These are phyloP conservation scores for Montipora sp. DNA, from an alignment of 64 coral and sea anemone genomes.

Conservation along the genomic window DNA sequence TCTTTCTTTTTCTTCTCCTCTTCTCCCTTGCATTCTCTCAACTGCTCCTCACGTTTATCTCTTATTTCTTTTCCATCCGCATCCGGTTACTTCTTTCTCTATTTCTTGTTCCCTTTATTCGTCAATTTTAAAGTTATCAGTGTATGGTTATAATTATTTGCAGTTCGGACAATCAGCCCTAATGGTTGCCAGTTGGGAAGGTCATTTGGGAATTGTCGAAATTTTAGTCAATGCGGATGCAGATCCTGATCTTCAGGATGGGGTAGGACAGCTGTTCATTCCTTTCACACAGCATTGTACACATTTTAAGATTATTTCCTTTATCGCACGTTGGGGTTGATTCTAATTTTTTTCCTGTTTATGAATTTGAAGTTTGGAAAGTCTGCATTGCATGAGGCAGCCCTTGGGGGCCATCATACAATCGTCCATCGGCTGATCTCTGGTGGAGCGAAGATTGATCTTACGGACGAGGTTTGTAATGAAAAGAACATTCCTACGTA, in stretches of 20 bases:
- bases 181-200: conserved; percentile 85
- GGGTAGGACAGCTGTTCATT: conserved; percentile 18
- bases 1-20: not conserved
- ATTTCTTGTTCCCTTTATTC: not conserved
- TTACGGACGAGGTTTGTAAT: conserved; percentile 72
- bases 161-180: conserved; percentile 91
- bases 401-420: conserved; percentile 78
- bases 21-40: not conserved
- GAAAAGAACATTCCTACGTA: not conserved
- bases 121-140: too few relatives aligned
- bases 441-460: conserved; percentile 77
- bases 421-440: conserved; percentile 72
- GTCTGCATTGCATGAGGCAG: conserved; percentile 85
- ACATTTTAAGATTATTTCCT: too few relatives aligned
- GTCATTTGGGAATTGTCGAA: conserved; percentile 71
- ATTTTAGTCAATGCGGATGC: conserved; percentile 56
- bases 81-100: not conserved
- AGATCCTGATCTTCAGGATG: conserved; percentile 74
- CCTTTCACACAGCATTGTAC: not conserved
- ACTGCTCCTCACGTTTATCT: not conserved
- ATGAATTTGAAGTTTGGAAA: conserved; percentile 79
- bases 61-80: not conserved
- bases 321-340: not conserved
- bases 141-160: not conserved
- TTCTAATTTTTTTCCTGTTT: not conserved